phyloP scores from a whole-genome alignment of 2,888 invertebrate species.

The Stenchaetothrips biformis region DNA sequence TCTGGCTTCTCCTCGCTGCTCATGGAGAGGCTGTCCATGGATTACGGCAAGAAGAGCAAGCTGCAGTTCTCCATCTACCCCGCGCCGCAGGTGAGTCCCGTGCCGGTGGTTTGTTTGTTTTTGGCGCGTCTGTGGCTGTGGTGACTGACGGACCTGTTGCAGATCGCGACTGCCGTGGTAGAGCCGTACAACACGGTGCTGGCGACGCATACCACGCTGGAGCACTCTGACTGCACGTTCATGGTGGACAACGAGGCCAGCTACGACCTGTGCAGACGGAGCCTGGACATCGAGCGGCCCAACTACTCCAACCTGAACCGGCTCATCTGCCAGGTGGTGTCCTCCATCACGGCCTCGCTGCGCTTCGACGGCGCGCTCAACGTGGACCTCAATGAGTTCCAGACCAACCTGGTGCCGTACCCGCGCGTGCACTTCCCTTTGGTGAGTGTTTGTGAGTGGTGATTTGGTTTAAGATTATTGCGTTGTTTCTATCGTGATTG shows the following conservation, averaged over 20 bases:
- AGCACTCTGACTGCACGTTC: constrained; percentile 61
- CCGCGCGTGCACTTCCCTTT: constrained; percentile 61
- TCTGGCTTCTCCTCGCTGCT: constrained; percentile 54
- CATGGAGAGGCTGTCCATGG: constrained; percentile 54
- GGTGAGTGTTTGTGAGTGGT: constrained; percentile 35
- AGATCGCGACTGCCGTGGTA: constrained; percentile 43
- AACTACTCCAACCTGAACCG: constrained; percentile 59
- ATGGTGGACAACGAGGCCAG: constrained; percentile 54
- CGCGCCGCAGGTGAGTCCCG: constrained; percentile 45
- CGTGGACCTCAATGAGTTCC: constrained; percentile 59
- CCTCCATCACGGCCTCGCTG: constrained; percentile 60
- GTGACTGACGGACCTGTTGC: too few relatives aligned
- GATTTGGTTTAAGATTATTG: too few relatives aligned
- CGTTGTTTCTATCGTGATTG: too few relatives aligned
- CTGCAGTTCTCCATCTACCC: constrained; percentile 55
- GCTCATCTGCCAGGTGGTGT: constrained; percentile 70
- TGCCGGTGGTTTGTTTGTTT: constrained; percentile 37
- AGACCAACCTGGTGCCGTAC: constrained; percentile 57
- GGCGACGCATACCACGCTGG: constrained; percentile 56
- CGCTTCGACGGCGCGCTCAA: constrained; percentile 59
- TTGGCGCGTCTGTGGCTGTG: too few relatives aligned
- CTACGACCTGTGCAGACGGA: constrained; percentile 56
- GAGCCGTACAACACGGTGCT: constrained; percentile 58
- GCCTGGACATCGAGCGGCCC: constrained; percentile 55
- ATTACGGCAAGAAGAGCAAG: constrained; percentile 55